These are phyloP conservation scores for Neodiprion pinetum DNA, from an alignment of 1,140 invertebrate genomes.

Conservation along the genomic window DNA sequence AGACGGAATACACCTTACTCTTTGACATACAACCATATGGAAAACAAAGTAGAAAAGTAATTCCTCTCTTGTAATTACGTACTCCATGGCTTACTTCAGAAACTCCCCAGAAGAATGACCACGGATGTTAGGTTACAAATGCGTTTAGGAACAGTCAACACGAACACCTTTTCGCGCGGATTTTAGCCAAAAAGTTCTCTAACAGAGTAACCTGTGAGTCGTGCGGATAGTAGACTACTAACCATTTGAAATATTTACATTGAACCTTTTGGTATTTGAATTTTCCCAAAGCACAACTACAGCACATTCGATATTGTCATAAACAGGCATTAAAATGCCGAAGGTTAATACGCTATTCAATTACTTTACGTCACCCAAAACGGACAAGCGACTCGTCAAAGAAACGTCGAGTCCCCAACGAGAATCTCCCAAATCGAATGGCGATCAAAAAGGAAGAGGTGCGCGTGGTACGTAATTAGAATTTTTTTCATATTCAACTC, in stretches of 20 bases:
- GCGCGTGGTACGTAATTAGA: neutral
- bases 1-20: no score
- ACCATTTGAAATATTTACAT: neutral
- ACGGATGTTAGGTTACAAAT: neutral
- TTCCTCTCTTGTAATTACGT: no score
- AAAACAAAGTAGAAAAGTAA: no score
- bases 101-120: no score
- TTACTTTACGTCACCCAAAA: constrained; percentile 54
- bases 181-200: neutral
- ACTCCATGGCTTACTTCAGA: no score
- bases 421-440: constrained; percentile 29
- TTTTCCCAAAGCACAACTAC: neutral
- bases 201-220: neutral
- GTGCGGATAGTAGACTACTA: neutral
- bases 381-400: constrained; percentile 9
- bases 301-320: neutral
- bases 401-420: constrained; percentile 8
- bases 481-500: no score
- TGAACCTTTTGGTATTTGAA: neutral
- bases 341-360: constrained; percentile 53
- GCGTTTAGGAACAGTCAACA: neutral
- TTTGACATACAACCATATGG: no score
- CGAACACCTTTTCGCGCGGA: neutral
- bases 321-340: constrained; percentile 30
- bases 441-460: neutral